phyloP scores from a whole-genome alignment of 2,113 vertebrate genomes.

The Saccopteryx leptura region DNA sequence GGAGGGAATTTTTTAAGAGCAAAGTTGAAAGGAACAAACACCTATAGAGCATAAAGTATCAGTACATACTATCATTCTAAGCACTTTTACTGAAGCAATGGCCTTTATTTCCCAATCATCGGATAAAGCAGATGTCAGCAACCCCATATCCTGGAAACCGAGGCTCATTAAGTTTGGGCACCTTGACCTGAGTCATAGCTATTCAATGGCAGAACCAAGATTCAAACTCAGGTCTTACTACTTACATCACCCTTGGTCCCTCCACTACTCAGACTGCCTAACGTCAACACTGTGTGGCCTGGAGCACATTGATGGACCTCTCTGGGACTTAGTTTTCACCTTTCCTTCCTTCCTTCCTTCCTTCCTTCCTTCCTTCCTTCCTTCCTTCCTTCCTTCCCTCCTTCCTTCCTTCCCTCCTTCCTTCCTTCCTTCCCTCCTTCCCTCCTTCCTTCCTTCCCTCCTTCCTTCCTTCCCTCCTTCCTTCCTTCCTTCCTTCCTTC shows the following conservation, averaged over 20 bases:
- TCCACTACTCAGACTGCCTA: background rate
- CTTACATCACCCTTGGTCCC: background rate
- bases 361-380: accelerated
- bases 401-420: background rate
- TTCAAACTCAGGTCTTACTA: background rate
- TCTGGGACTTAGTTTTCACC: background rate
- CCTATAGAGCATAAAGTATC: background rate
- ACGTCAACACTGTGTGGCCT: background rate
- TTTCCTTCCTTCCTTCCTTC: no score
- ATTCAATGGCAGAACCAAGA: background rate
- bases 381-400: accelerated
- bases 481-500: no score
- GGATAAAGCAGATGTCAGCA: background rate
- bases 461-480: accelerated
- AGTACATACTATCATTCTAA: background rate
- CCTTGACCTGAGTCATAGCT: accelerated
- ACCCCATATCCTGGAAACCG: background rate
- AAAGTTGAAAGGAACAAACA: background rate
- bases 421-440: accelerated
- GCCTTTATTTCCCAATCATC: background rate
- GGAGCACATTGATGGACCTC: background rate
- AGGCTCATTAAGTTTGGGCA: background rate
- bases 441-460: accelerated
- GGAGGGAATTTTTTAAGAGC: background rate
- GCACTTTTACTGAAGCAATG: background rate